Conservation (phyloP, 1,140 invertebrate genomes). For the Microplitis mediator region DNA sequence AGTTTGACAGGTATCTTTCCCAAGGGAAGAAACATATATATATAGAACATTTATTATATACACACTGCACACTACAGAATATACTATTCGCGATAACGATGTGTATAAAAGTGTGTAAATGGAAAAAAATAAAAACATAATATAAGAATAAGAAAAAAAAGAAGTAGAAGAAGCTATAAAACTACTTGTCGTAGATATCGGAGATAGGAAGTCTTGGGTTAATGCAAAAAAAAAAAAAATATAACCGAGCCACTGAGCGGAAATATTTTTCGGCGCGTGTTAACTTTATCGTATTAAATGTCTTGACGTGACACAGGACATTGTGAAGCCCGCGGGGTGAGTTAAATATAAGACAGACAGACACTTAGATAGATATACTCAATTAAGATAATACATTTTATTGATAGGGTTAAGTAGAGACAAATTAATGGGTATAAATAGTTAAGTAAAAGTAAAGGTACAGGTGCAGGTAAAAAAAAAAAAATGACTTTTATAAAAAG, state of each 20-base stretch:
- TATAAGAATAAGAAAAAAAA: too few relatives aligned
- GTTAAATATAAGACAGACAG: not conserved
- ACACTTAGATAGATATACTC: too few relatives aligned
- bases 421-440: not conserved
- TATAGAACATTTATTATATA: constrained; percentile 3
- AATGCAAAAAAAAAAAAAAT: not conserved
- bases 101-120: too few relatives aligned
- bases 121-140: too few relatives aligned
- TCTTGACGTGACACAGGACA: not conserved
- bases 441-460: too few relatives aligned
- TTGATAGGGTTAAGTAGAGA: not conserved
- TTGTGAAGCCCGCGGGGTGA: not conserved
- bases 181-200: not conserved
- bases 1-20: constrained; percentile 24
- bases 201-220: not conserved
- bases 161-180: not conserved
- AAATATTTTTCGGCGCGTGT: not conserved
- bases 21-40: not conserved
- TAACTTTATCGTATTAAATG: too few relatives aligned
- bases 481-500: not conserved
- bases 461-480: not conserved
- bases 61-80: not conserved
- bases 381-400: too few relatives aligned
- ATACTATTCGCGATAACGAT: too few relatives aligned
- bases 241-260: not conserved